phyloP scores from a whole-genome alignment of 2,113 vertebrate species.

The Callipepla californica region DNA sequence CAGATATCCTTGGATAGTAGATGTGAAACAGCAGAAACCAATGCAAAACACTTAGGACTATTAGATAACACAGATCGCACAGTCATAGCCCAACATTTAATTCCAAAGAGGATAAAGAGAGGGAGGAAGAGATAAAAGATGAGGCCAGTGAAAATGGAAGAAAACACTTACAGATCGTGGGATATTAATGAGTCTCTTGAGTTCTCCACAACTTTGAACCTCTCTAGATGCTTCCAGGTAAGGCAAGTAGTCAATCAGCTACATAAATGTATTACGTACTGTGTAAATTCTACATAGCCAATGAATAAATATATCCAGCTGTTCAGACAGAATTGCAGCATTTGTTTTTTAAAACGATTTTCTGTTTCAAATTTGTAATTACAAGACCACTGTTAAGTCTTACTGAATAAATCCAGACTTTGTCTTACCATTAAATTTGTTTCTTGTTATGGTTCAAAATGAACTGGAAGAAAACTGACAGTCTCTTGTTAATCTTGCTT shows the following conservation, averaged over 20 bases:
- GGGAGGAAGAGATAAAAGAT: background rate
- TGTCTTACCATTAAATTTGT: background rate
- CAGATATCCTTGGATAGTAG: background rate
- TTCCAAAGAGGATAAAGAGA: background rate
- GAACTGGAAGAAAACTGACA: background rate
- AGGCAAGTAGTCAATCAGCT: background rate
- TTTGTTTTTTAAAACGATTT: background rate
- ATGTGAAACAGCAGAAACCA: background rate
- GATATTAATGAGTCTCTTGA: fast-evolving
- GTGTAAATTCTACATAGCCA: background rate
- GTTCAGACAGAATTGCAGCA: background rate
- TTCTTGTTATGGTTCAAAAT: background rate
- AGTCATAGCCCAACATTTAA: background rate
- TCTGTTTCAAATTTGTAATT: slow-evolving; percentile 33
- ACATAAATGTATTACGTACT: background rate
- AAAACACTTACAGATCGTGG: background rate
- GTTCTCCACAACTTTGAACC: background rate
- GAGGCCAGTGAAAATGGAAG: background rate
- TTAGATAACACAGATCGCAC: background rate
- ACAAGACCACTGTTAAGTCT: background rate
- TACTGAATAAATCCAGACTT: slow-evolving; percentile 10
- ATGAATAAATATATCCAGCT: background rate
- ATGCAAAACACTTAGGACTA: background rate
- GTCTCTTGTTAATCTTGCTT: background rate
- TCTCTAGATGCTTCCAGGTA: background rate